These are phyloP conservation scores for Haliaeetus leucogaster DNA, from an alignment of 2,113 vertebrate genomes.

Conservation along the genomic window DNA sequence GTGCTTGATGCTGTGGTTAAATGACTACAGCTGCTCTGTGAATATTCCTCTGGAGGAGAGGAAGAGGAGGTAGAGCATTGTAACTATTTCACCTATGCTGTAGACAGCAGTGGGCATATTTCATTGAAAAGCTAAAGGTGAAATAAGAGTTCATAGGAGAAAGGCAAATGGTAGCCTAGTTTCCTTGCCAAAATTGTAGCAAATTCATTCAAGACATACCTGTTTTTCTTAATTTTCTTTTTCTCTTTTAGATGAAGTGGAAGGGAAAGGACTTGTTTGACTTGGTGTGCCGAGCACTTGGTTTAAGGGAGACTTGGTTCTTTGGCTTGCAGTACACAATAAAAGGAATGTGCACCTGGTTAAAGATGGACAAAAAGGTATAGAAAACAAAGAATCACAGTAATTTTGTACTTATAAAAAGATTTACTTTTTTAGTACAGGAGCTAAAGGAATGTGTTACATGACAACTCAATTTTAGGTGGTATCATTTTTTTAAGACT, in stretches of 20 bases:
- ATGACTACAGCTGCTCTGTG: neutral
- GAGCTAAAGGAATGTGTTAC: neutral
- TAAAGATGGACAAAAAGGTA: constrained; percentile 91
- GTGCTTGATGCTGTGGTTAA: neutral
- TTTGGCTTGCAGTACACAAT: constrained; percentile 87
- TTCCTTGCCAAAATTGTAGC: neutral
- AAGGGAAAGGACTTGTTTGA: constrained; percentile 94
- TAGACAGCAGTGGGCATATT: neutral
- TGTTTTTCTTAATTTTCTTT: neutral
- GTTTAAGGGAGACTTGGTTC: constrained; percentile 91
- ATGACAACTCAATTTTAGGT: neutral
- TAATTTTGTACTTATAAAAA: neutral
- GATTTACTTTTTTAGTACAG: neutral
- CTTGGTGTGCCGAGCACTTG: constrained; percentile 86
- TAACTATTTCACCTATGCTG: neutral
- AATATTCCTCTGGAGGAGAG: neutral
- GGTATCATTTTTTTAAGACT: neutral
- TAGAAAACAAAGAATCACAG: neutral
- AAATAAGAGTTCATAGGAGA: neutral
- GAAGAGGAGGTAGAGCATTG: neutral
- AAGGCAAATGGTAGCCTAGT: neutral
- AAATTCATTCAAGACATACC: neutral
- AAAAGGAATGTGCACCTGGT: constrained; percentile 88
- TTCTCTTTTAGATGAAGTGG: constrained; percentile 84
- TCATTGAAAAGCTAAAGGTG: neutral